phyloP scores from a whole-genome alignment of 2,797 vertebrate species.

The Emys orbicularis region DNA sequence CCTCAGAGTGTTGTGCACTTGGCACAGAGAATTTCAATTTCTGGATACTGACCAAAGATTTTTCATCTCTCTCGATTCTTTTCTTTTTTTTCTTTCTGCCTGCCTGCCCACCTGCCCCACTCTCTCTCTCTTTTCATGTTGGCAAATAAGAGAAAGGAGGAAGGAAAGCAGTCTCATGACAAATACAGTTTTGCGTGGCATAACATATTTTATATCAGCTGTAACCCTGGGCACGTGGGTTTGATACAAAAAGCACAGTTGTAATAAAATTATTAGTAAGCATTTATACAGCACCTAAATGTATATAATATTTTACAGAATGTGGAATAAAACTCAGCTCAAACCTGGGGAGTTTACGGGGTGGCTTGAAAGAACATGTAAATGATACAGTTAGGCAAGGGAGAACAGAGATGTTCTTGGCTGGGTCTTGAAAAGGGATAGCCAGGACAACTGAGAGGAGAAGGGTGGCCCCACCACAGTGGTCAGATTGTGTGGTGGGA shows the following conservation, averaged over 20 bases:
- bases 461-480: background rate
- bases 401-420: conserved; percentile 22
- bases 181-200: accelerated
- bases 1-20: background rate
- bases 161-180: accelerated
- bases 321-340: background rate
- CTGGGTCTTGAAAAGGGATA: background rate
- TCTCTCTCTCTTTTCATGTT: too few species aligned
- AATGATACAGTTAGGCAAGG: conserved; percentile 17
- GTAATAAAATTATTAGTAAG: background rate
- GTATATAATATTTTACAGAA: background rate
- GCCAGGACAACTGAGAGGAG: background rate
- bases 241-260: too few species aligned
- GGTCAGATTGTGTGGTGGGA: accelerated
- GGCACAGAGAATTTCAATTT: background rate
- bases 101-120: too few species aligned
- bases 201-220: accelerated
- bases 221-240: background rate
- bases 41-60: background rate
- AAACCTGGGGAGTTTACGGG: background rate
- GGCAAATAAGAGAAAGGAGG: background rate
- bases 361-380: background rate
- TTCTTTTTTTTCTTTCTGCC: background rate
- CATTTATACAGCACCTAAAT: background rate
- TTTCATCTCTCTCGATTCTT: background rate